Conservation (phyloP, 2,113 vertebrate genomes). For the Anoplopoma fimbria region DNA sequence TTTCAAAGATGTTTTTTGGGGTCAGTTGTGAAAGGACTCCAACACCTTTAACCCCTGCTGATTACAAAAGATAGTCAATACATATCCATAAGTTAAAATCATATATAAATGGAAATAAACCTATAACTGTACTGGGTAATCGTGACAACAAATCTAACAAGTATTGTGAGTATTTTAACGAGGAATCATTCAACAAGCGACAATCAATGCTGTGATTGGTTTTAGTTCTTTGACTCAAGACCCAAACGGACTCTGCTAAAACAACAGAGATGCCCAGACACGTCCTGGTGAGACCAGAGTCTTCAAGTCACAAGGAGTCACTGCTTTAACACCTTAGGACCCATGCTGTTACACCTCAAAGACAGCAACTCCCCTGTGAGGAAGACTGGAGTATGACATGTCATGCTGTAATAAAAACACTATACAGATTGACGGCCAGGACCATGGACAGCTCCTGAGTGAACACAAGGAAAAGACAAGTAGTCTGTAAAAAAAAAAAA, state of each 20-base stretch:
- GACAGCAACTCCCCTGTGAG: not conserved
- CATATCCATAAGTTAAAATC: not conserved
- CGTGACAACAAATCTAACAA: not conserved
- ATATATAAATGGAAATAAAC: not conserved
- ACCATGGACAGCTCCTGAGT: not conserved
- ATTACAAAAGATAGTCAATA: not conserved
- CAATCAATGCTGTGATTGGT: not conserved
- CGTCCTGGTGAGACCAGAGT: not conserved
- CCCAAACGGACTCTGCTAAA: not conserved
- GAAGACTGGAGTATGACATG: not conserved
- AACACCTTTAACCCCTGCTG: too few species aligned
- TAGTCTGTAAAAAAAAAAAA: not conserved
- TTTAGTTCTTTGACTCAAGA: not conserved
- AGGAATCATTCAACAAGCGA: not conserved
- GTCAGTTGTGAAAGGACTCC: not conserved
- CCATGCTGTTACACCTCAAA: not conserved
- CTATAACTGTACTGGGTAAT: not conserved
- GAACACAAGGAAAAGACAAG: not conserved
- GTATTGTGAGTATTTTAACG: not conserved
- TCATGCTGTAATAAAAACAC: not conserved
- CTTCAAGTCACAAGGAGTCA: not conserved
- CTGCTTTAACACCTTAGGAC: not conserved
- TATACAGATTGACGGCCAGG: not conserved
- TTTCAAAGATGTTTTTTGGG: not conserved
- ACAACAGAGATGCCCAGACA: not conserved